A percentile compares a stretch with the other conserved stretches of the same genome.
Evolutionary conservation across 2,797 vertebrate genomes (phyloP).

Genomic region (Bucorvus abyssinicus): DNA sequence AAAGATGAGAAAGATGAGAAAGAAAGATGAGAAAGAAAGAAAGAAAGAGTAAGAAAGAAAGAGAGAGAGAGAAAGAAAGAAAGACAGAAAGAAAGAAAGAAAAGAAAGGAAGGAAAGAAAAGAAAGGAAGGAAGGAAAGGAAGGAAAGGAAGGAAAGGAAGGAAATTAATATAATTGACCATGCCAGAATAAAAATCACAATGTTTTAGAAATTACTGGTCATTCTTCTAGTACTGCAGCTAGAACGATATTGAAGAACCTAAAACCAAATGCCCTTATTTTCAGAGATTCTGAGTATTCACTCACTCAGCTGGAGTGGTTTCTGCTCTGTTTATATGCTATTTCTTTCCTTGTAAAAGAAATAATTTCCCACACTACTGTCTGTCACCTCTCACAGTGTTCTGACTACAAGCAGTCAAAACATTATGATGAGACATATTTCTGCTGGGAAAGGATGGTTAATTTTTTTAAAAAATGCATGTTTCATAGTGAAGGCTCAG

Average conservation of each 20-base stretch:
- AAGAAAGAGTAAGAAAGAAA: neutral
- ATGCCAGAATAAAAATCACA: neutral
- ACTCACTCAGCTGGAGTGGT: neutral
- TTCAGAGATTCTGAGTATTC: neutral
- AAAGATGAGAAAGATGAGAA: neutral
- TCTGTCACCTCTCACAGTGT: neutral
- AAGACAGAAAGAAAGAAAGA: too few species aligned
- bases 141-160: neutral
- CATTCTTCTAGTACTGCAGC: neutral
- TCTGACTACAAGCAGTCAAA: conserved; percentile 15
- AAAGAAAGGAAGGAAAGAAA: neutral
- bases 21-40: too few species aligned
- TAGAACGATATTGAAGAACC: neutral
- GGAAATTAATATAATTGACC: neutral
- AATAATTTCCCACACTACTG: neutral
- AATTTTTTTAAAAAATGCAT: neutral
- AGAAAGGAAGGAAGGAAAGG: neutral
- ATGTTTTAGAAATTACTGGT: neutral
- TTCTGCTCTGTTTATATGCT: neutral
- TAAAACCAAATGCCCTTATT: neutral
- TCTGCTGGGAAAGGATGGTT: neutral
- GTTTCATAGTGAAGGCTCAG: neutral
- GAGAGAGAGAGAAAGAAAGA: neutral
- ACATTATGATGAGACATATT: neutral
- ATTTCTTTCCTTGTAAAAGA: neutral